phyloP scores from a whole-genome alignment of 2,888 invertebrate species.

The Geophilus truncorum region DNA sequence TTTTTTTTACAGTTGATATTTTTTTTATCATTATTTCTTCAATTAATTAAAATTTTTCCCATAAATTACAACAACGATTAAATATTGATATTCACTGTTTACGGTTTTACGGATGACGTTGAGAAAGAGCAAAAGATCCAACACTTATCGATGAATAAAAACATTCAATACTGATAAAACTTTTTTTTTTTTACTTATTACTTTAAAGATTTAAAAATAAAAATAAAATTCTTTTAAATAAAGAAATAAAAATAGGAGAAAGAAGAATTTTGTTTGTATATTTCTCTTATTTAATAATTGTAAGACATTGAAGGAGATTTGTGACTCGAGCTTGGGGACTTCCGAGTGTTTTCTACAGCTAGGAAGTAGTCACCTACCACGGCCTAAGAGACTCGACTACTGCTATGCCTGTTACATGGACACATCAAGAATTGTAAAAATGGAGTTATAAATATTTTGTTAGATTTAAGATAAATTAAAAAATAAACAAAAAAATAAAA shows the following conservation, averaged over 20 bases:
- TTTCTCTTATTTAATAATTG: too few relatives aligned
- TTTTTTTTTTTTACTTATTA: not conserved
- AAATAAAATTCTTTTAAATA: too few relatives aligned
- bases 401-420: slow-evolving; percentile 32
- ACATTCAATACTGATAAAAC: not conserved
- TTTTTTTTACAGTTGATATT: not conserved
- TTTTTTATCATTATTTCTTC: not conserved
- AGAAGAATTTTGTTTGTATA: not conserved
- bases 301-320: not conserved
- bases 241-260: not conserved
- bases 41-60: not conserved
- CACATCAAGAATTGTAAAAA: slow-evolving; percentile 28
- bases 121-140: not conserved
- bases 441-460: slow-evolving; percentile 21
- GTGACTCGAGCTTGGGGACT: not conserved
- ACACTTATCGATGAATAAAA: not conserved
- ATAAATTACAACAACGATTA: not conserved
- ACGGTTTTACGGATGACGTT: not conserved
- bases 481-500: not conserved
- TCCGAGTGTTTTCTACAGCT: not conserved
- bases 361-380: not conserved
- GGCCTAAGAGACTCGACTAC: slow-evolving; percentile 14
- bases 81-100: not conserved
- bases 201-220: not conserved
- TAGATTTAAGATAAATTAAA: not conserved